These are phyloP conservation scores for Erpobdella octoculata DNA, from an alignment of 2,888 invertebrate genomes.

Conservation along the genomic window DNA sequence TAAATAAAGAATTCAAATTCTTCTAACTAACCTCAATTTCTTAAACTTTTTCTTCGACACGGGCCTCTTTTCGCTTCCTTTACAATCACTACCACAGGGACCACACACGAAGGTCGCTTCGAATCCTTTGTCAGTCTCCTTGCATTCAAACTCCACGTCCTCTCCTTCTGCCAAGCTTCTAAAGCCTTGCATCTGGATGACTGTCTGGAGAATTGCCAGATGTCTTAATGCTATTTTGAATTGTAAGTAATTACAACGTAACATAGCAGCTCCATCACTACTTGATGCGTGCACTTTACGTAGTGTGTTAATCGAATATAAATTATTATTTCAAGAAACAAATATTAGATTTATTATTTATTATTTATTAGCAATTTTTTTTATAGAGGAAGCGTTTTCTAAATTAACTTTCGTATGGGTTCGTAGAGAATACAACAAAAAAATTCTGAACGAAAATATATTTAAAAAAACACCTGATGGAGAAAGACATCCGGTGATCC, in stretches of 20 bases:
- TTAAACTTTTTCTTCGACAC: constrained; percentile 72
- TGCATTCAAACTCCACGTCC: constrained; percentile 77
- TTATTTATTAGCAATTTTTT: too few relatives aligned
- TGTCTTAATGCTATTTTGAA: too few relatives aligned
- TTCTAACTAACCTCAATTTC: constrained; percentile 66
- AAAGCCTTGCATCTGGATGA: constrained; percentile 82
- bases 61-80: constrained; percentile 73
- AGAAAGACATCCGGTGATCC: constrained; percentile 85
- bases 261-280: too few relatives aligned
- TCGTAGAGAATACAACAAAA: too few relatives aligned
- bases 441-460: too few relatives aligned
- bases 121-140: constrained; percentile 73
- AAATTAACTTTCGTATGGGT: too few relatives aligned
- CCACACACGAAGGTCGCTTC: constrained; percentile 80
- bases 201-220: constrained; percentile 67
- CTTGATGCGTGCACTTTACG: too few relatives aligned
- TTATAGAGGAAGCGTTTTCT: too few relatives aligned
- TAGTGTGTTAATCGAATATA: too few relatives aligned
- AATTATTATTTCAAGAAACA: too few relatives aligned
- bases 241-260: too few relatives aligned
- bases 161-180: constrained; percentile 79
- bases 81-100: constrained; percentile 68
- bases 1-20: not conserved
- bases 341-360: too few relatives aligned
- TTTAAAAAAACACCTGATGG: constrained; percentile 66